Percentiles rank a stretch among this genome's conserved stretches.
Evolutionary conservation across 2,888 invertebrate species (phyloP).

Genomic region (Zonitis immaculata): DNA sequence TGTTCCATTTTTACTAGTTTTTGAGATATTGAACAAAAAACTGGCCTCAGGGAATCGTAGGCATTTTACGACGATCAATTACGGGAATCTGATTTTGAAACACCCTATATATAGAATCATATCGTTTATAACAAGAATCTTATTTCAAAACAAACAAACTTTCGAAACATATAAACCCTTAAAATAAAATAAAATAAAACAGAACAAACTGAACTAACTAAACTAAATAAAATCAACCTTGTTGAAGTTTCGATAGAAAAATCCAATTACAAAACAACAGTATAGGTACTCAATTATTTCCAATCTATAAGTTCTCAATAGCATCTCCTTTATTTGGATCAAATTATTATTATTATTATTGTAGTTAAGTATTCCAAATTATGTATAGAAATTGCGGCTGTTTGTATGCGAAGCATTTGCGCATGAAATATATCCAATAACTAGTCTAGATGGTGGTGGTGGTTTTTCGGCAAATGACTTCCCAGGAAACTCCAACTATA

Average conservation of each 20-base stretch:
- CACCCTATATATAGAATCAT: too few relatives aligned
- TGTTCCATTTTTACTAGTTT: too few relatives aligned
- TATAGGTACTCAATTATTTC: neutral
- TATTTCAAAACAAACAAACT: neutral
- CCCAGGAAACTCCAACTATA: neutral
- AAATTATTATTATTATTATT: too few relatives aligned
- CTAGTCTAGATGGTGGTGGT: constrained; percentile 1
- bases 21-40: too few relatives aligned
- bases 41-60: too few relatives aligned
- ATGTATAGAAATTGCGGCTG: constrained; percentile 12
- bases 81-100: too few relatives aligned
- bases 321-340: too few relatives aligned
- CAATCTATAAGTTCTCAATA: too few relatives aligned
- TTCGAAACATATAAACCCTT: neutral
- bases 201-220: neutral
- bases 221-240: neutral
- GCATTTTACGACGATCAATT: too few relatives aligned
- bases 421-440: constrained; percentile 22
- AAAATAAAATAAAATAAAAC: neutral
- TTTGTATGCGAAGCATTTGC: constrained; percentile 21
- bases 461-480: neutral
- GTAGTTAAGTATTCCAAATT: neutral
- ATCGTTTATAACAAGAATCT: too few relatives aligned
- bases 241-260: neutral
- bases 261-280: neutral